These are phyloP conservation scores for Spheniscus humboldti DNA, from an alignment of 2,797 vertebrate genomes.

Conservation along the genomic window DNA sequence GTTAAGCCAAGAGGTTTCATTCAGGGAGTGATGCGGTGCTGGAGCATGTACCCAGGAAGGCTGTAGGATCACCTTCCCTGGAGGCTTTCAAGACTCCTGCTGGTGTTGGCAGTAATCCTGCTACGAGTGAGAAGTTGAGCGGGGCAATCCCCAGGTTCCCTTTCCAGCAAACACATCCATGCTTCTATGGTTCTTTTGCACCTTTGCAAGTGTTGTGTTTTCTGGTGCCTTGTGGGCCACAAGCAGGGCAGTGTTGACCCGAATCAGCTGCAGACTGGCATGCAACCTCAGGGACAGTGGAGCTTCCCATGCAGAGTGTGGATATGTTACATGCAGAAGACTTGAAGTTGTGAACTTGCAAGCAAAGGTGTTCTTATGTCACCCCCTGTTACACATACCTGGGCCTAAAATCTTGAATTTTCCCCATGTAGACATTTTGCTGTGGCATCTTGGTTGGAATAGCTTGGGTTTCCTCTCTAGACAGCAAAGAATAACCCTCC, in stretches of 20 bases:
- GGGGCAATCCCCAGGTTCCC: neutral
- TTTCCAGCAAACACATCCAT: neutral
- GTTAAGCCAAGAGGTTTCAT: neutral
- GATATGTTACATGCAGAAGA: neutral
- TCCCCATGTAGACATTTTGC: neutral
- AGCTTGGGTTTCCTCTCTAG: neutral
- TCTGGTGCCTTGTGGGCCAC: neutral
- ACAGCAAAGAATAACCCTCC: neutral
- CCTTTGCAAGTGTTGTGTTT: neutral
- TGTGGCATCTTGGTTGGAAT: neutral
- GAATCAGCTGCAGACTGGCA: neutral
- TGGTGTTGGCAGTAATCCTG: neutral
- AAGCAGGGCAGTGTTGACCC: neutral
- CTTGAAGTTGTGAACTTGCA: neutral
- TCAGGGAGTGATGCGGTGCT: neutral
- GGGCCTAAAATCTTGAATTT: neutral
- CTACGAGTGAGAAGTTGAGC: neutral
- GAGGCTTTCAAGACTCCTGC: neutral
- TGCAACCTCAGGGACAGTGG: rapidly evolving
- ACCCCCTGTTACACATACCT: rapidly evolving
- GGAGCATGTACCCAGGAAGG: neutral
- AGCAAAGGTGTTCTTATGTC: neutral
- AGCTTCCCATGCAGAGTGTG: neutral
- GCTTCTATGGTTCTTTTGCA: neutral
- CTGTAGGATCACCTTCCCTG: neutral